These are phyloP conservation scores for Arctia plantaginis DNA, from an alignment of 2,888 invertebrate genomes.

Conservation along the genomic window DNA sequence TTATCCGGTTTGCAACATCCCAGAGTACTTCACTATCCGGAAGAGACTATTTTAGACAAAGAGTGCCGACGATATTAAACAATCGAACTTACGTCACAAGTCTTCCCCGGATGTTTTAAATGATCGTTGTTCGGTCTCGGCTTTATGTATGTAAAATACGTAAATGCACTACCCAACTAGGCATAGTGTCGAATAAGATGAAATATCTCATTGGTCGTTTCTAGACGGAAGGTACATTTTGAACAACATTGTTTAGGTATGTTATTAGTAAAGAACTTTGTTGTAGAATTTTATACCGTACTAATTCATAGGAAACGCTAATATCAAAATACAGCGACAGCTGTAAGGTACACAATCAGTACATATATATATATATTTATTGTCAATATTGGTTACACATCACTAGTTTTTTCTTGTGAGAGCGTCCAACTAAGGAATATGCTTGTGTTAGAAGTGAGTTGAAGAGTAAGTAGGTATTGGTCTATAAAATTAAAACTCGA, in stretches of 20 bases:
- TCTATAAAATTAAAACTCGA: not conserved
- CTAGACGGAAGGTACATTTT: not conserved
- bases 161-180: not conserved
- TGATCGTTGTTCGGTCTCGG: not conserved
- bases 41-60: conserved; percentile 63
- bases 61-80: conserved; percentile 53
- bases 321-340: not conserved
- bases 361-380: too few species aligned
- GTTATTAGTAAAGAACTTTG: not conserved
- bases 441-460: not conserved
- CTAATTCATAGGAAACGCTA: not conserved
- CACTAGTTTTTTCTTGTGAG: not conserved
- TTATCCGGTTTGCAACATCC: conserved; percentile 64
- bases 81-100: conserved; percentile 61
- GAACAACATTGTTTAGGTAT: not conserved
- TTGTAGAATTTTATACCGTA: not conserved
- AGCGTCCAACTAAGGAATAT: not conserved
- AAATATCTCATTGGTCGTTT: not conserved
- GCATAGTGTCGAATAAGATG: not conserved
- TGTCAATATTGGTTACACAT: too few species aligned
- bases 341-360: not conserved
- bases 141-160: not conserved
- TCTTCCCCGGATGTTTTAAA: conserved; percentile 17
- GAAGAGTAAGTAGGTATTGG: not conserved
- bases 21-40: conserved; percentile 64